Evolutionary conservation across 1,140 invertebrate species (phyloP).

Genomic region (Chlorops oryzae): DNA sequence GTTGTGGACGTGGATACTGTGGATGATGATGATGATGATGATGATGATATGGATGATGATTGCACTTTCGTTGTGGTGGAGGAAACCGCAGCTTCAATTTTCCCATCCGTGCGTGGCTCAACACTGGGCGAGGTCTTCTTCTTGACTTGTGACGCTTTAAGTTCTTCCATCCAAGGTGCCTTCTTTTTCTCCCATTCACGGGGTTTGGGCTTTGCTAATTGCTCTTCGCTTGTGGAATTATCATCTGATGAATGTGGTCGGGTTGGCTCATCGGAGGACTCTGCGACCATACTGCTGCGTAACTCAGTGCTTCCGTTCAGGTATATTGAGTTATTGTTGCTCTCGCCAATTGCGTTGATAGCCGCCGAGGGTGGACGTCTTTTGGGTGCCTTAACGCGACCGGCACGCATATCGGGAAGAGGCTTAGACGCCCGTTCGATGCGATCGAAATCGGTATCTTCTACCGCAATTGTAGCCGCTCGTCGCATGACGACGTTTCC

Average conservation of each 20-base stretch:
- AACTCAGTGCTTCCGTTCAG: slow-evolving; percentile 40
- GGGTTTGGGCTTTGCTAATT: slow-evolving; percentile 51
- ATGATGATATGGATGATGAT: slow-evolving; percentile 35
- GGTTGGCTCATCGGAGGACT: slow-evolving; percentile 14
- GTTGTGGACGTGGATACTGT: slow-evolving; percentile 32
- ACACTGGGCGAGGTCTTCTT: slow-evolving; percentile 51
- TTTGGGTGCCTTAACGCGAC: slow-evolving; percentile 53
- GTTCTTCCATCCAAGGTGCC: slow-evolving; percentile 63
- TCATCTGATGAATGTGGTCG: slow-evolving; percentile 30
- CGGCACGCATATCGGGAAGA: slow-evolving; percentile 57
- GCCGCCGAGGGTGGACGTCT: slow-evolving; percentile 54
- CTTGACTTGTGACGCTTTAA: slow-evolving; percentile 60
- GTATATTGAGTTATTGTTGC: slow-evolving; percentile 39
- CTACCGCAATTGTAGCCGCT: slow-evolving; percentile 34
- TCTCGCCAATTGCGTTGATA: slow-evolving; percentile 41
- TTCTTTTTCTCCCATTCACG: slow-evolving; percentile 57
- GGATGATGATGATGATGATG: slow-evolving; percentile 35
- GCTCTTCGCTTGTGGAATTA: slow-evolving; percentile 45
- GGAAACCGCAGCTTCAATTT: slow-evolving; percentile 10
- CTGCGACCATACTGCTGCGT: slow-evolving; percentile 28
- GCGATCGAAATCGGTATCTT: slow-evolving; percentile 55
- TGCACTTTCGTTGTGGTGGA: slow-evolving; percentile 38
- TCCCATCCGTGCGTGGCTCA: slow-evolving; percentile 28
- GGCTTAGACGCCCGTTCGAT: slow-evolving; percentile 56
- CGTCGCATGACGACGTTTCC: slow-evolving; percentile 35